A percentile compares a stretch with the other conserved stretches of the same genome.
These are phyloP conservation scores for Albula glossodonta DNA, from an alignment of 2,113 vertebrate genomes.

Conservation along the genomic window DNA sequence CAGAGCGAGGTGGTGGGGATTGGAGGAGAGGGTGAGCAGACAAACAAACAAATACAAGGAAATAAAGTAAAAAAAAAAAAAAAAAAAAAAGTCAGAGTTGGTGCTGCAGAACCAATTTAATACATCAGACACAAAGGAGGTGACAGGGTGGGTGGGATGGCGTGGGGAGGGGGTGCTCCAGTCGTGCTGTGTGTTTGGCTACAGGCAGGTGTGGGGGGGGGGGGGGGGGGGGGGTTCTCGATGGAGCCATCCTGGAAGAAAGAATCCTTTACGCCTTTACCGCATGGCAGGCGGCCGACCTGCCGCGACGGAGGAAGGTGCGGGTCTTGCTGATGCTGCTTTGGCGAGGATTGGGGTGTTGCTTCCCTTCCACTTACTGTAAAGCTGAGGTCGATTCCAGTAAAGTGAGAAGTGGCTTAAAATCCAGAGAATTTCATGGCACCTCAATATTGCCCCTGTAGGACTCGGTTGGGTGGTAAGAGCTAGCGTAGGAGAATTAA, in stretches of 20 bases:
- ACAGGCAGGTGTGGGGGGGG: not conserved
- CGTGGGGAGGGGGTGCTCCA: not conserved
- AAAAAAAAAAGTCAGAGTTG: slow-evolving; percentile 40
- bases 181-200: not conserved
- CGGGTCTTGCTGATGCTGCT: not conserved
- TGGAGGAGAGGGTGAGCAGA: slow-evolving; percentile 31
- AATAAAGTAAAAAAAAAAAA: slow-evolving; percentile 34
- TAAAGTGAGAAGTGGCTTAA: not conserved
- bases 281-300: not conserved
- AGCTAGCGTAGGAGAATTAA: not conserved
- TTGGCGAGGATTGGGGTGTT: not conserved
- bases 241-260: too few relatives aligned
- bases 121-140: slow-evolving; percentile 25
- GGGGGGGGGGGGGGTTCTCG: too few relatives aligned
- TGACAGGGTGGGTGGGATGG: not conserved
- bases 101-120: slow-evolving; percentile 41
- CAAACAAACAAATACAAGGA: slow-evolving; percentile 37
- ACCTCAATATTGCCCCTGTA: not conserved
- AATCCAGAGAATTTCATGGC: slow-evolving; percentile 8
- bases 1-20: slow-evolving; percentile 14
- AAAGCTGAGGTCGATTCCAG: slow-evolving; percentile 4
- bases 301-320: not conserved
- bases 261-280: not conserved
- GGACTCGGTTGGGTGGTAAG: not conserved
- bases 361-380: not conserved